Percentiles rank a stretch among this genome's conserved stretches.
Evolutionary conservation across 2,113 vertebrate species (phyloP).

Genomic region (Coptodon rendalli): DNA sequence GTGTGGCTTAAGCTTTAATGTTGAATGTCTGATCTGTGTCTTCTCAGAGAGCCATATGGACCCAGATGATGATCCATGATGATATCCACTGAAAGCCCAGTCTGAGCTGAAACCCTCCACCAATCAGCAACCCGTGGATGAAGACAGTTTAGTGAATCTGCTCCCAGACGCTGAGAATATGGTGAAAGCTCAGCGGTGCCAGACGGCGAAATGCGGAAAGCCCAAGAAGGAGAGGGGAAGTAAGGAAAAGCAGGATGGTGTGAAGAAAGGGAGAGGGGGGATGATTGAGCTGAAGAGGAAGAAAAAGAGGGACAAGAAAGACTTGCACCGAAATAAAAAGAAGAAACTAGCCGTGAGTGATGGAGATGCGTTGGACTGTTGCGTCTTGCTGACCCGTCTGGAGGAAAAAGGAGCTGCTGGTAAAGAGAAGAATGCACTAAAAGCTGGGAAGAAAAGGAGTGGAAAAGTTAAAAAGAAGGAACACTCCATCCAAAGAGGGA

Average conservation of each 20-base stretch:
- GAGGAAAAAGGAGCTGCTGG: conserved; percentile 62
- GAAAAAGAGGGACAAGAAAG: conserved; percentile 62
- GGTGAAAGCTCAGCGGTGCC: conserved; percentile 67
- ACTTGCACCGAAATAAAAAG: conserved; percentile 73
- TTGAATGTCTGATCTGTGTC: conserved; percentile 24
- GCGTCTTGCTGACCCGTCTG: conserved; percentile 86
- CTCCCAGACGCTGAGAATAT: conserved; percentile 61
- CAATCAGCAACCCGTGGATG: conserved; percentile 40
- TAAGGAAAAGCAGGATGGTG: conserved; percentile 17
- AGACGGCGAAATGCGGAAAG: conserved; percentile 38
- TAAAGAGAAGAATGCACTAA: conserved; percentile 24
- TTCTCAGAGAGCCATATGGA: conserved; percentile 58
- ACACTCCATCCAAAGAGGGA: conserved; percentile 19
- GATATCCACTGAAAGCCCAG: conserved; percentile 42
- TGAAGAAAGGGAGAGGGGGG: conserved; percentile 17
- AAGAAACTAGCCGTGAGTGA: conserved; percentile 54
- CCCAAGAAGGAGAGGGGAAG: conserved; percentile 28
- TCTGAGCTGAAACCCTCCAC: conserved; percentile 53
- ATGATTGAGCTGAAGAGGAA: conserved; percentile 19
- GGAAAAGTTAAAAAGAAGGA: conserved; percentile 39
- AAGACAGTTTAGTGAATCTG: conserved; percentile 43
- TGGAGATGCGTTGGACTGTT: conserved; percentile 75
- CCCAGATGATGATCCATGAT: conserved; percentile 57
- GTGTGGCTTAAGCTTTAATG: background rate
- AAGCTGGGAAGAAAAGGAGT: conserved; percentile 22